phyloP scores from a whole-genome alignment of 2,113 vertebrate species.

The Clarias macrocephalus region DNA sequence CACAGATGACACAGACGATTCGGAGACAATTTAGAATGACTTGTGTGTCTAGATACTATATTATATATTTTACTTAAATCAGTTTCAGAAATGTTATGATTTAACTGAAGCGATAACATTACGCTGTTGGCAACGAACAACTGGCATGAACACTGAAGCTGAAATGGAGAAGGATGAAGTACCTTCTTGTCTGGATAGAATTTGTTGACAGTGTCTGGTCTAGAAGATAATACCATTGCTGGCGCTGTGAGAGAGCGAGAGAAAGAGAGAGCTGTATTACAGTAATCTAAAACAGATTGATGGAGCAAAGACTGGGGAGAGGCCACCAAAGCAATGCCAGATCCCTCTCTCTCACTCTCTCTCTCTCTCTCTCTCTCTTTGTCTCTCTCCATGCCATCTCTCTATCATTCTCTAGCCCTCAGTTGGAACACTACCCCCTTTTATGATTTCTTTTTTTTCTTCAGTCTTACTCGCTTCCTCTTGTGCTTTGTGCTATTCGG shows the following conservation, averaged over 20 bases:
- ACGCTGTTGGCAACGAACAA: constrained; percentile 4
- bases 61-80: neutral
- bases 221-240: constrained; percentile 45
- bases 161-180: constrained; percentile 42
- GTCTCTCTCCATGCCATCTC: neutral
- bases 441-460: constrained; percentile 11
- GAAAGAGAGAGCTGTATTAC: constrained; percentile 53
- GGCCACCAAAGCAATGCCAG: constrained; percentile 53
- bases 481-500: constrained; percentile 16
- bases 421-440: neutral
- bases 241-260: constrained; percentile 10
- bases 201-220: constrained; percentile 41
- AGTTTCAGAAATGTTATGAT: neutral
- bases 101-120: neutral
- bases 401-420: neutral
- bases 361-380: neutral
- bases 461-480: constrained; percentile 36
- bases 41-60: too few species aligned
- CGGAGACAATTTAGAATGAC: too few species aligned
- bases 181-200: constrained; percentile 41
- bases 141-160: constrained; percentile 36
- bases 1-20: too few species aligned
- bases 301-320: constrained; percentile 59
- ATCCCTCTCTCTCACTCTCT: constrained; percentile 6
- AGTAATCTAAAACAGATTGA: constrained; percentile 63